Conservation (phyloP, 92 coral and sea anemone species). For the Phymanthus crucifer region DNA sequence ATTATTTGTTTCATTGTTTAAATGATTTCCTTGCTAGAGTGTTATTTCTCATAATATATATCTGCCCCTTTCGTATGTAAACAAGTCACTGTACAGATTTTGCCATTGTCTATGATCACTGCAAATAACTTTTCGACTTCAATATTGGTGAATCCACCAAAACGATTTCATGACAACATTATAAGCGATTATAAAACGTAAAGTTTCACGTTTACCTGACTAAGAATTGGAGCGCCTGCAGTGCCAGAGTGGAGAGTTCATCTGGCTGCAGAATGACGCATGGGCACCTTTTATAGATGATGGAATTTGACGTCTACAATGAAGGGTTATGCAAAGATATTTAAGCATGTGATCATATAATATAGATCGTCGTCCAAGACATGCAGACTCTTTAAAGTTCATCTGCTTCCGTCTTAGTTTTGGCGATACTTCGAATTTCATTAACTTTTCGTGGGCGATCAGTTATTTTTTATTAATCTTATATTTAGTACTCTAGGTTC, state of each 20-base stretch:
- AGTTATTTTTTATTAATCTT: neutral
- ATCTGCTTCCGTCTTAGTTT: slow-evolving; percentile 20
- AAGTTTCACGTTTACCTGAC: neutral
- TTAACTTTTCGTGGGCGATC: neutral
- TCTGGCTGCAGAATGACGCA: neutral
- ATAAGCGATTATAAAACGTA: neutral
- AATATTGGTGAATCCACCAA: no score
- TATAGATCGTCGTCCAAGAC: slow-evolving; percentile 18
- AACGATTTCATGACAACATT: neutral
- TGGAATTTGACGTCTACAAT: slow-evolving; percentile 4
- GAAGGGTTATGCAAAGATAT: neutral
- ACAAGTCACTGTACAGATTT: no score
- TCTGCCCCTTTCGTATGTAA: no score
- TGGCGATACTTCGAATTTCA: neutral
- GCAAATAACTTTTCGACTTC: no score
- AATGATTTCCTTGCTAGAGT: no score
- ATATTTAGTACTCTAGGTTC: no score
- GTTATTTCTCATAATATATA: no score
- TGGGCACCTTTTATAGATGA: neutral
- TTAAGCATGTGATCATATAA: neutral
- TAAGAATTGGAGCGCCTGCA: neutral
- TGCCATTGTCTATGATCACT: no score
- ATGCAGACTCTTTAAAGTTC: slow-evolving; percentile 16
- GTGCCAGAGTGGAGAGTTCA: neutral
- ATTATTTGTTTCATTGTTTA: no score